Evolutionary conservation across 1,140 invertebrate genomes (phyloP), one percentile per base, ranked within the genome.

Genomic region (Oncopodura yosiiana): DNA sequence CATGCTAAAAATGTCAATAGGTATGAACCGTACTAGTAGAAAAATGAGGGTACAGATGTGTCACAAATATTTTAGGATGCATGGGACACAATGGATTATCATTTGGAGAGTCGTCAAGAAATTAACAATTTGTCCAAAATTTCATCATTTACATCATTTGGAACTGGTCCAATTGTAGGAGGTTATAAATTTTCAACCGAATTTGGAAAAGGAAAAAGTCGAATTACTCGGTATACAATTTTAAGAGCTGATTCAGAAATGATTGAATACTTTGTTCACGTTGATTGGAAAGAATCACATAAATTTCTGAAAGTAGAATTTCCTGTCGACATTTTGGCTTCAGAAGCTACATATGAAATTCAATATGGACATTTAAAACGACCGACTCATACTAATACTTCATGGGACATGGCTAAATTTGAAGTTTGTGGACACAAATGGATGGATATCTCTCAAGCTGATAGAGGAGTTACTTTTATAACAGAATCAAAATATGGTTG

Each of bases 41-140:
- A n/a, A n/a, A n/a, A n/a, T n/a, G n/a, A n/a, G n/a, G n/a, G n/a
- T n/a, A n/a, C n/a, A n/a, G n/a, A n/a, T n/a, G n/a, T n/a, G n/a
- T n/a, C n/a, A n/a, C n/a, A n/a, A 11, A 57, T 77, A 37, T 77
- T 68, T 68, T 77, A 75, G 75, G 75, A 77, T 70, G 75, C 75
- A 12, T 77, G 75, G 75, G 75, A 77, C 64, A 70, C 72, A 3
- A 77, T 76, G 74, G 75, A 77, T 62, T 77, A 76, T 54, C 74
- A 77, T 58, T 59, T 76, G 27, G 73, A 77, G 63, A 77, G 74
- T 26, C 68, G 69, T 53, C 53, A 61, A n/a, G 18, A 43, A 4
- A 27, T 66, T 12, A 64, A 64, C 49, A 18, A 49, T 34, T 12
- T 6, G 9, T 29, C 45, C 19, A 18, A 26, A 21, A 27, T 32